Percentiles rank a stretch among this genome's conserved stretches.
phyloP scores from a whole-genome alignment of 2,113 vertebrate genomes.

The Murina feae region DNA sequence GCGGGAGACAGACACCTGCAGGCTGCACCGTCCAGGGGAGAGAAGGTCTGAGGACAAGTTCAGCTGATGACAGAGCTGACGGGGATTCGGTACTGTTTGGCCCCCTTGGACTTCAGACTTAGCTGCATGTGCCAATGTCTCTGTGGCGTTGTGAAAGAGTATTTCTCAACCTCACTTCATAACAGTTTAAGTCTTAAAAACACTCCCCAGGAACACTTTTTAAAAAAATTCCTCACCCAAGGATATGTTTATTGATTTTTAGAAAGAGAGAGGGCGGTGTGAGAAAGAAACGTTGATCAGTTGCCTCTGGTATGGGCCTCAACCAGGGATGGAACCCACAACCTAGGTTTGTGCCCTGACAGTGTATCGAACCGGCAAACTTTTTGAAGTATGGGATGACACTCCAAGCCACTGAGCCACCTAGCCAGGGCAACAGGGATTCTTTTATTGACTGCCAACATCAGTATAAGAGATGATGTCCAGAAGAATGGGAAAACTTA shows the following conservation, averaged over 20 bases:
- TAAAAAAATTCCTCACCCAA: not conserved
- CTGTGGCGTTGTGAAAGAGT: not conserved
- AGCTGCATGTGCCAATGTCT: not conserved
- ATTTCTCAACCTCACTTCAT: not conserved
- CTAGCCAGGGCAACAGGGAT: not conserved
- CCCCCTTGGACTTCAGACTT: not conserved
- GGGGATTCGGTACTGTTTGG: not conserved
- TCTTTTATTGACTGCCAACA: not conserved
- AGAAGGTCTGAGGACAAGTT: not conserved
- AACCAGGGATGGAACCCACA: not conserved
- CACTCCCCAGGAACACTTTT: not conserved
- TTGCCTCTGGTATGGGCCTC: not conserved
- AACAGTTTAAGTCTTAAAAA: slow-evolving; percentile 32
- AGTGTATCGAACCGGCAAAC: not conserved
- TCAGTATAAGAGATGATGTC: not conserved
- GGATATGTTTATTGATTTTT: not conserved
- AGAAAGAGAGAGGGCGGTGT: not conserved
- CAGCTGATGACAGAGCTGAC: not conserved
- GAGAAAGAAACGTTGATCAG: not conserved
- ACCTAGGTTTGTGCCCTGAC: not conserved
- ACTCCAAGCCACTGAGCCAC: not conserved
- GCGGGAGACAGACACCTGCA: not conserved
- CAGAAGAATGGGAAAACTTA: not conserved
- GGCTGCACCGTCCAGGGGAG: not conserved
- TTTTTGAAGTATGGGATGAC: not conserved